Conservation (phyloP, 2,888 invertebrate species). For the Penaeus monodon region DNA sequence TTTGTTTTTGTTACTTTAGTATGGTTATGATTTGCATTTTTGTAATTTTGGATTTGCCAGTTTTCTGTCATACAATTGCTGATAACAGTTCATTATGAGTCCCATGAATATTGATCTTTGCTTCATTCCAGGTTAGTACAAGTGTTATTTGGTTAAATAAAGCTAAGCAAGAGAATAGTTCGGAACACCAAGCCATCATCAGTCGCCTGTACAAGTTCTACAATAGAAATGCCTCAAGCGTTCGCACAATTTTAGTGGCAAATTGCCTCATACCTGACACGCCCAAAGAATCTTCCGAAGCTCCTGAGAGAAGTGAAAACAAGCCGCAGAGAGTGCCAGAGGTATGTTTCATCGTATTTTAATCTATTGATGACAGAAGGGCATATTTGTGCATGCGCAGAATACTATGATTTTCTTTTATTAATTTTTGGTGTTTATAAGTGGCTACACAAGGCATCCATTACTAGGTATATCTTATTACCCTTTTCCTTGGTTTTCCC, state of each 20-base stretch:
- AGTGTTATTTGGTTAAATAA: conserved; percentile 86
- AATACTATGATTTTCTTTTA: no score
- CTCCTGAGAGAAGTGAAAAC: neutral
- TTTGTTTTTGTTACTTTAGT: neutral
- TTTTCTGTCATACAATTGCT: neutral
- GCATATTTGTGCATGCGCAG: no score
- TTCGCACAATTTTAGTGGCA: conserved; percentile 83
- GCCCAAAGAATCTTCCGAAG: neutral
- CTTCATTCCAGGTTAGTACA: conserved; percentile 75
- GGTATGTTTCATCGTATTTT: neutral
- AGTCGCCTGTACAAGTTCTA: conserved; percentile 80
- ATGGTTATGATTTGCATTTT: neutral
- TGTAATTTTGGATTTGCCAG: no score
- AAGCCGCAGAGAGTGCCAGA: conserved; percentile 13
- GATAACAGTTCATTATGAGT: neutral
- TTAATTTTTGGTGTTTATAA: no score
- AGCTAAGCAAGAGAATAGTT: conserved; percentile 83
- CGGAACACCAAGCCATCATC: conserved; percentile 84
- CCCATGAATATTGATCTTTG: neutral
- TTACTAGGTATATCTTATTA: no score
- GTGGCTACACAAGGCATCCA: no score
- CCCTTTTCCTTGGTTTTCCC: no score
- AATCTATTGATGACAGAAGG: neutral
- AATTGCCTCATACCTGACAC: conserved; percentile 75
- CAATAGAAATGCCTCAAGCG: conserved; percentile 81